Evolutionary conservation across 2,888 invertebrate species (phyloP).

Genomic region (Volucella inanis): DNA sequence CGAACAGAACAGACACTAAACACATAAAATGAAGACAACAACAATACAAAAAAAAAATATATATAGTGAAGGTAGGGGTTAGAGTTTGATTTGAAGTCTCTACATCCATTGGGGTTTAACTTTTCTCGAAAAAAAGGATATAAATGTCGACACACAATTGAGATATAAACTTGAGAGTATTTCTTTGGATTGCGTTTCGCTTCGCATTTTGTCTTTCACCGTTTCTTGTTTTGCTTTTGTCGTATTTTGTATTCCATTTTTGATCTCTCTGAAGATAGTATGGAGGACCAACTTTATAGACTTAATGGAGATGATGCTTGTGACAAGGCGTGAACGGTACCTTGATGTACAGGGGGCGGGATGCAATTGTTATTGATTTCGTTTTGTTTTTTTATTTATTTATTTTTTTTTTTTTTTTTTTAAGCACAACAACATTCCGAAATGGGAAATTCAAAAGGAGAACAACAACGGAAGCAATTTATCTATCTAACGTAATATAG

Average conservation of each 20-base stretch:
- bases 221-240: not conserved
- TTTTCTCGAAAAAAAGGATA: slow-evolving; percentile 63
- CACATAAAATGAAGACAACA: slow-evolving; percentile 44
- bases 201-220: not conserved
- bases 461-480: too few relatives aligned
- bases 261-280: slow-evolving; percentile 52
- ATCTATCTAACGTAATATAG: too few relatives aligned
- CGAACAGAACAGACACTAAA: slow-evolving; percentile 36
- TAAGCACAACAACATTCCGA: not conserved
- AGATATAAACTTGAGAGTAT: slow-evolving; percentile 67
- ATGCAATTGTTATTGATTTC: slow-evolving; percentile 60
- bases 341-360: slow-evolving; percentile 8
- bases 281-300: slow-evolving; percentile 62
- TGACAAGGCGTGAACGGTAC: slow-evolving; percentile 66
- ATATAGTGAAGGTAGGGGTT: not conserved
- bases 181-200: slow-evolving; percentile 62
- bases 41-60: not conserved
- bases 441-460: too few relatives aligned
- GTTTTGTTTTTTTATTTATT: slow-evolving; percentile 60
- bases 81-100: not conserved
- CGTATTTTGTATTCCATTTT: not conserved
- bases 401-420: slow-evolving; percentile 57
- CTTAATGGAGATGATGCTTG: slow-evolving; percentile 70
- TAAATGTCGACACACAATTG: slow-evolving; percentile 74
- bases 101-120: slow-evolving; percentile 59